Conservation (phyloP, 2,888 invertebrate genomes). For the Sicus ferrugineus region DNA sequence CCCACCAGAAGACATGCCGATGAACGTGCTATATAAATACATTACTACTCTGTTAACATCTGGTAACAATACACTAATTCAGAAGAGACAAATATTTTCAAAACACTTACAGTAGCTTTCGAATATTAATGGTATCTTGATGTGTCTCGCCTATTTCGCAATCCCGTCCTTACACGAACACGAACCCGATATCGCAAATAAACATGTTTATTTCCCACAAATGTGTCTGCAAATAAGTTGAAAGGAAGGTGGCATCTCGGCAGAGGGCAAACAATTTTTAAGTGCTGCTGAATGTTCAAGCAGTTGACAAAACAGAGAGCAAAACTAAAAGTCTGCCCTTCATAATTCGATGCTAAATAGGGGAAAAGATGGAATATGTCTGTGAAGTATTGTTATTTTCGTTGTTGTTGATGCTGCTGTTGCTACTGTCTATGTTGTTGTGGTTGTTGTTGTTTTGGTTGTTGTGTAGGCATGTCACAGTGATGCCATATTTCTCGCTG, state of each 20-base stretch:
- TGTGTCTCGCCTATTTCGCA: neutral
- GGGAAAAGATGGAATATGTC: too few relatives aligned
- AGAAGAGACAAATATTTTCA: too few relatives aligned
- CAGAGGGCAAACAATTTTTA: conserved; percentile 32
- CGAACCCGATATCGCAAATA: neutral
- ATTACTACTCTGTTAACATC: too few relatives aligned
- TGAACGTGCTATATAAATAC: too few relatives aligned
- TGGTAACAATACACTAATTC: too few relatives aligned
- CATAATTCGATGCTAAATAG: neutral
- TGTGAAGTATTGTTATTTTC: neutral
- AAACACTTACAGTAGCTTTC: conserved; percentile 11
- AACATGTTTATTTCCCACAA: neutral
- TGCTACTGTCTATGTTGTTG: neutral
- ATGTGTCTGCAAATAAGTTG: neutral
- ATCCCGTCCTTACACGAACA: neutral
- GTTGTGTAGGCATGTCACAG: too few relatives aligned
- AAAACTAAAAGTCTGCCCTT: neutral
- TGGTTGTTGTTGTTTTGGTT: neutral
- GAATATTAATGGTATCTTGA: conserved; percentile 39
- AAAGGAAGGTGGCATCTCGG: neutral
- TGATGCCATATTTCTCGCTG: neutral
- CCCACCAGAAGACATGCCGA: too few relatives aligned
- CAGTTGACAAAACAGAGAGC: neutral
- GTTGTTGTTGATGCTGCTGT: neutral
- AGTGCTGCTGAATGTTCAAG: conserved; percentile 43